Evolutionary conservation across 2,113 vertebrate genomes (phyloP), one percentile per base, ranked within the genome.

Genomic region (Tinamus guttatus): DNA sequence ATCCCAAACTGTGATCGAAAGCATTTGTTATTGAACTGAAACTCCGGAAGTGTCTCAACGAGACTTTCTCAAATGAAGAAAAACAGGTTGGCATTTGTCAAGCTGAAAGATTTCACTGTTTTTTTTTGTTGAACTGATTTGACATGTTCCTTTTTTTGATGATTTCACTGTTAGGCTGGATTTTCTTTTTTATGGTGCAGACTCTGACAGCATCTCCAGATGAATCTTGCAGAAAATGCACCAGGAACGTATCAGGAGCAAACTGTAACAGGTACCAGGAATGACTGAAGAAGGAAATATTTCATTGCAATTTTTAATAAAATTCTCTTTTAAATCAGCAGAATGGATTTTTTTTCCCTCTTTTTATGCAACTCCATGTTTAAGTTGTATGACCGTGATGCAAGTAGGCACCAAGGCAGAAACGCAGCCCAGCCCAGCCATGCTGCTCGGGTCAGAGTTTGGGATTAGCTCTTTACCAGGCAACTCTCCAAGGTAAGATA

Each of bases 31-130:
- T 52, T 58, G 81, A 94, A 80, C 78, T 91, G 32, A 17, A 85
- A 38, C 78, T 89, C 79, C 75, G 85, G 78, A 89, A 89, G 77
- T 8, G 4, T 87, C 95, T 87, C 87, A 69, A 52, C 0, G 21
- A 94, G 85, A 74, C 67, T 22, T 85, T 89, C 89, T 73, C 51
- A 89, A 89, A 90, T 22, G 21, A 68, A 81, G 58, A 64, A 85
- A 71, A 94, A 60, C 75, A 83, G 67, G 78, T 0, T 91, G 92
- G 43, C 54, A 54, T 36, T 67, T 92, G 87, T 38, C 32, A 75
- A 88, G 68, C 60, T 85, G 82, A 81, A 92, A 88, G 80, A 58
- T 80, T 96, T 94, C 14, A 3, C 87, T 79, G 52, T 32, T 69
- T 87, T 58, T 94, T 56, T 94, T 56, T 74, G 49, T 30, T 90